Base-by-base conservation (phyloP, 2,797 vertebrate genomes). In the Spizella passerina region DNA sequence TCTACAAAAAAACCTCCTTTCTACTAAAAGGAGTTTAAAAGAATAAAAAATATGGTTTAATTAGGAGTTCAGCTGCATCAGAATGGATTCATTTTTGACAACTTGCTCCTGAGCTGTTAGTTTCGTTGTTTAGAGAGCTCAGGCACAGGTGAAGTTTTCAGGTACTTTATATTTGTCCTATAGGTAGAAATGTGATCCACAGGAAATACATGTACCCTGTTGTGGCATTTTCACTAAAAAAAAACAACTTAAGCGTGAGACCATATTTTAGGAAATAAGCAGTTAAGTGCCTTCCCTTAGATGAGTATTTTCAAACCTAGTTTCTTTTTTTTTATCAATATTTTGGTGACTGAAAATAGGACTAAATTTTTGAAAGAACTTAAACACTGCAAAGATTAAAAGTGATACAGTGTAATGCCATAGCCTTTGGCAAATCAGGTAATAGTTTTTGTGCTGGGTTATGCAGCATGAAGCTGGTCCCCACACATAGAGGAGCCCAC, bases 401-500 rank as follows among this genome's bases (percentile, higher is more conserved):
- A 46, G 27, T 39, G 63, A 56, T 2, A 0, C 13, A 23, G 15
- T 30, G 10, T 21, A 49, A 80, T 21, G 49, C 2, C 7, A 7
- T 6, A 66, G 10, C 34, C 18, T 82, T 65, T 64, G 32, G 20
- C 7, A 82, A 76, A 72, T 63, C 0, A 14, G 36, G 11, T 64
- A 61, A 12, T 12, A 27, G 2, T 4, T 44, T 41, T 87, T 63
- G 8, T 82, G 10, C 65, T 59, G 27, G 19, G 6, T 41, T 83
- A 24, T 46, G 15, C 4, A 5, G 4, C 56, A 56, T 56, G 55
- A 50, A 66, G 23, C 21, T 44, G 22, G 10, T 60, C 18, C 18
- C 4, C 23, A 38, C 1, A 2, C 4, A 15, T 2, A 69, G 34
- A 64, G 36, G 7, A 83, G 1, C 12, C 9, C 19, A 15, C 13